Conservation (phyloP, 1,140 invertebrate genomes). For the Megalopta genalis region DNA sequence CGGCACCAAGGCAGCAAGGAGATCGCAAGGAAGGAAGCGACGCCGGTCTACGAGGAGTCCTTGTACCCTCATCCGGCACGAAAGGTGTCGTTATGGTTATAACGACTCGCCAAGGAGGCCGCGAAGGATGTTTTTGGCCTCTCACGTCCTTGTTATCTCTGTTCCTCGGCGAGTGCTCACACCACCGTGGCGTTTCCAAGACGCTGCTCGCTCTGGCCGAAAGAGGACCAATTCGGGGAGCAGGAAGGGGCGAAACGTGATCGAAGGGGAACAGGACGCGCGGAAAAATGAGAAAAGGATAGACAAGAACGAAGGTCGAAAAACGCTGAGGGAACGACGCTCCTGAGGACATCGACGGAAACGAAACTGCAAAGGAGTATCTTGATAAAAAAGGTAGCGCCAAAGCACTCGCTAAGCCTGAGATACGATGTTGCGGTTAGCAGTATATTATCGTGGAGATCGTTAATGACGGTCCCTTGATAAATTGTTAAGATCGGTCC, state of each 20-base stretch:
- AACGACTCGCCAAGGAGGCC: slow-evolving; percentile 66
- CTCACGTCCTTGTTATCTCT: slow-evolving; percentile 69
- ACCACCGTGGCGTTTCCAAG: slow-evolving; percentile 3
- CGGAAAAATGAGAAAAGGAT: slow-evolving; percentile 20
- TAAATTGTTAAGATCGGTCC: slow-evolving; percentile 57
- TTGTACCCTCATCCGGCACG: slow-evolving; percentile 30
- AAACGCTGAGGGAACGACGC: neutral
- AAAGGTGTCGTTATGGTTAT: slow-evolving; percentile 70
- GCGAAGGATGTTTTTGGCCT: slow-evolving; percentile 64
- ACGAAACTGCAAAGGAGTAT: slow-evolving; percentile 44
- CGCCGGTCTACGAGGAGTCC: slow-evolving; percentile 25
- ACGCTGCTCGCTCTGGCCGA: neutral
- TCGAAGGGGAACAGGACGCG: slow-evolving; percentile 29
- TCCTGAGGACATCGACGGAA: slow-evolving; percentile 31
- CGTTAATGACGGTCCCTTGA: slow-evolving; percentile 70
- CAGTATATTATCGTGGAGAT: slow-evolving; percentile 63
- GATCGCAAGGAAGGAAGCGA: neutral
- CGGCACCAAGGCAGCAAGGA: neutral
- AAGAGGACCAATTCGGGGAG: slow-evolving; percentile 6
- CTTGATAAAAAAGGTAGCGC: slow-evolving; percentile 48
- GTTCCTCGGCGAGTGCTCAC: slow-evolving; percentile 36
- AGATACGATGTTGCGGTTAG: slow-evolving; percentile 70
- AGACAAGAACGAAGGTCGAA: neutral
- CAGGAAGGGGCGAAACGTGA: slow-evolving; percentile 33
- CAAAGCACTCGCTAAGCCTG: slow-evolving; percentile 52